Evolutionary conservation across 2,888 invertebrate genomes (phyloP), one percentile per base, ranked within the genome.

Genomic region (Sesia bembeciformis): DNA sequence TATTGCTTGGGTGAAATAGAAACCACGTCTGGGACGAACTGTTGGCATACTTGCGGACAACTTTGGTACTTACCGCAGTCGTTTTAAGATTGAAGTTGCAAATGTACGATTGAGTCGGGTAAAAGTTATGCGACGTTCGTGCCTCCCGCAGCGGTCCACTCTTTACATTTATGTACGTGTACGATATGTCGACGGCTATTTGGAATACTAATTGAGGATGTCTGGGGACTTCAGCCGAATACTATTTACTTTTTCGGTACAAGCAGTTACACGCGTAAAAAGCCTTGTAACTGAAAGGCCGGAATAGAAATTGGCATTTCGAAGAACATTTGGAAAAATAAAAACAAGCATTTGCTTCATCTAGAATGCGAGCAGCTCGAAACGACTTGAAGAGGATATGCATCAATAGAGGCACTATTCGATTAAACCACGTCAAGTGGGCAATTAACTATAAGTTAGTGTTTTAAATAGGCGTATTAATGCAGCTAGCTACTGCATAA

Each of bases 101-200:
- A 65, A 66, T 68, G 70, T 73, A 69, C 56, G 67, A 68, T 66
- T 72, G 63, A 63, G 67, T 66, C 62, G 65, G 72, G 76, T 68
- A 71, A 76, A 81, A 84, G 81, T 84, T 84, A 89, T 89, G 86
- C 81, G 81, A 64, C 72, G 86, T 81, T 85, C 89, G 89, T 88
- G 89, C 82, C 72, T 72, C 67, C 7, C 71, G 75, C 68, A 82
- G 72, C 80, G 81, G 88, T 86, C 87, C 87, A 86, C 87, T 89
- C 87, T 85, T 87, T 87, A 87, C 85, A 81, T 87, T 87, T 88
- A 87, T 78, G 84, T 81, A 76, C 81, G 76, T 83, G 85, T 85
- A 84, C 84, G 78, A 87, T 85, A 84, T 87, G 87, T 86, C 77
- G 80, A 67, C 76, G 81, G 78, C 81, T 84, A 88, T 88, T 88